Base-by-base conservation (phyloP, 2,113 vertebrate species). In the Otolemur garnettii region DNA sequence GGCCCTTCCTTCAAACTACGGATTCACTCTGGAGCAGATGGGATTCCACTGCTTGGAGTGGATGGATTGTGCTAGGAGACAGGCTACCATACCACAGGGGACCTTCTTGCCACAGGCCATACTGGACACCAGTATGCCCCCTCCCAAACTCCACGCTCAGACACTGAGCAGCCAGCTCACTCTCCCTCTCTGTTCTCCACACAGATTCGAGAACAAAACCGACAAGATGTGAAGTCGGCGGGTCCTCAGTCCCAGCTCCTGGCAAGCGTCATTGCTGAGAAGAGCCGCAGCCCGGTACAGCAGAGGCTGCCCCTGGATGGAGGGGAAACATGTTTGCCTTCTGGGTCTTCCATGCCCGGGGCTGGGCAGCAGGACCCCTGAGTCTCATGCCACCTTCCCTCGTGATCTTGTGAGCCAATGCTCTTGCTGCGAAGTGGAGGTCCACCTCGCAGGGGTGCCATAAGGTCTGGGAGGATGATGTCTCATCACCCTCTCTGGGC, bases 201-300 rank as follows among this genome's bases (percentile, higher is more conserved):
- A 0, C 94, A 99, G 99, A 99, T 99, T 91, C 99, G 99, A 77
- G 99, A 99, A 95, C 99, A 99, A 96, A 99, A 99, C 96, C 99
- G 99, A 10, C 99, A 99, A 97, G 99, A 99, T 0, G 99, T 99
- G 98, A 99, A 99, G 96, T 99, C 99, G 0, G 99, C 99, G 0
- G 99, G 99, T 3, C 99, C 99, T 0, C 99, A 99, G 98, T 99
- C 99, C 0, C 99, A 99, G 98, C 98, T 99, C 33, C 98, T 99
- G 68, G 99, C 99, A 42, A 98, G 99, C 0, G 99, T 99, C 91
- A 99, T 99, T 8, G 99, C 99, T 0, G 99, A 99, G 35, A 99
- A 99, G 97, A 99, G 99, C 99, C 97, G 98, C 72, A 99, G 99
- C 93, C 99, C 99, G 55, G 99, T 99, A 99, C 0, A 97, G 90